Evolutionary conservation across 2,888 invertebrate genomes (phyloP).

Genomic region (Hetaerina titia): DNA sequence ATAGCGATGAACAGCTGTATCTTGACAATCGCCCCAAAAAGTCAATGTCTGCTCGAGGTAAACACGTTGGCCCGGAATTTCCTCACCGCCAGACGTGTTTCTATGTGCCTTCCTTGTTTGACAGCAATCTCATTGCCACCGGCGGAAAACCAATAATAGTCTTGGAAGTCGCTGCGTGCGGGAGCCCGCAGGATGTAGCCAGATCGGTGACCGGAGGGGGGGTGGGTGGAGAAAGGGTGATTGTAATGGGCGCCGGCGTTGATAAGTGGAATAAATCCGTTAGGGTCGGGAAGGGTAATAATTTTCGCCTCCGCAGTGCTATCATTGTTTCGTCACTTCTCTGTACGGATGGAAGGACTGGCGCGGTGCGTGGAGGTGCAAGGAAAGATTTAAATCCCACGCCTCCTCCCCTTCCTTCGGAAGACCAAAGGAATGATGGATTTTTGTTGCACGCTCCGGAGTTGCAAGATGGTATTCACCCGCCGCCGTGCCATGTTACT

Average conservation of each 20-base stretch:
- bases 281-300: not conserved
- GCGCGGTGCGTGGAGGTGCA: not conserved
- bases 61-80: not conserved
- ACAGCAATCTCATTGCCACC: not conserved
- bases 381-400: conserved; percentile 8
- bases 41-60: not conserved
- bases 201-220: not conserved
- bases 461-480: not conserved
- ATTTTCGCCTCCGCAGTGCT: not conserved
- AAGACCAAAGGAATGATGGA: not conserved
- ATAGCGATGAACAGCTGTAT: not conserved
- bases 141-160: not conserved
- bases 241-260: not conserved
- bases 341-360: not conserved
- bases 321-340: conserved; percentile 28
- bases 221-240: not conserved
- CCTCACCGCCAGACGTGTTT: not conserved
- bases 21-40: too few species aligned
- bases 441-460: not conserved
- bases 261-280: not conserved
- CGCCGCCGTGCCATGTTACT: not conserved
- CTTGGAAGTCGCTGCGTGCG: not conserved
- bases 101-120: not conserved
- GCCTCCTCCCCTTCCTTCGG: not conserved
- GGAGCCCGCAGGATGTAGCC: not conserved